These are phyloP conservation scores for Campoplex capitator DNA, from an alignment of 2,888 invertebrate genomes.

Conservation along the genomic window DNA sequence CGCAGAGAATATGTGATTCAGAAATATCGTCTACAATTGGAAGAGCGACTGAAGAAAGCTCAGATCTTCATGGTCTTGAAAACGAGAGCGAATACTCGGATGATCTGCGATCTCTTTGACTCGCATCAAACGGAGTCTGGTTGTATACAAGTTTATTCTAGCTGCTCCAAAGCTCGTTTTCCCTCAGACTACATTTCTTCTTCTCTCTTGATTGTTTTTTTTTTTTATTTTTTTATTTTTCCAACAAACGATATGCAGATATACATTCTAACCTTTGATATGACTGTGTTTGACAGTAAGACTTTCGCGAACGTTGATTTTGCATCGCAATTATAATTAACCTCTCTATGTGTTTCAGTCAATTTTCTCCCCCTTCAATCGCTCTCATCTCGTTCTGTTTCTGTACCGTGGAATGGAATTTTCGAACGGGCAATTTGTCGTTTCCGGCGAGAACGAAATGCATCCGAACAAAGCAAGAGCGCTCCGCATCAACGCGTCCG, in stretches of 20 bases:
- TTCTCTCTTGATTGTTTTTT: background rate
- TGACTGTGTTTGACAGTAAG: constrained; percentile 30
- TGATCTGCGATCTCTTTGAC: constrained; percentile 60
- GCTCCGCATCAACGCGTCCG: constrained; percentile 44
- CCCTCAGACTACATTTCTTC: constrained; percentile 1
- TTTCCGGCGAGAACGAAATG: constrained; percentile 61
- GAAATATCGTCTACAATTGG: constrained; percentile 47
- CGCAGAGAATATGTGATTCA: constrained; percentile 19
- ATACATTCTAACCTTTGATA: constrained; percentile 41
- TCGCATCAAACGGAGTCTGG: constrained; percentile 66
- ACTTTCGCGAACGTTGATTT: constrained; percentile 50
- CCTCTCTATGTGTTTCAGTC: constrained; percentile 27
- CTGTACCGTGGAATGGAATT: constrained; percentile 52
- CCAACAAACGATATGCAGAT: constrained; percentile 58
- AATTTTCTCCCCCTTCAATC: constrained; percentile 20
- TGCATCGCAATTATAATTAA: constrained; percentile 63
- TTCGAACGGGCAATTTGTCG: constrained; percentile 67
- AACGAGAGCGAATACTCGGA: constrained; percentile 22
- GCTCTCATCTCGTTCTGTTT: background rate
- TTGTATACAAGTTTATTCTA: constrained; percentile 59
- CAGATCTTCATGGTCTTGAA: constrained; percentile 16
- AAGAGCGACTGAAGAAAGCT: constrained; percentile 18
- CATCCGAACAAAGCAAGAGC: constrained; percentile 57
- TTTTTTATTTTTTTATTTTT: background rate
- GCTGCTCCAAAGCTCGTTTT: constrained; percentile 17